phyloP scores from a whole-genome alignment of 2,888 invertebrate genomes.

The Xylota sylvarum region DNA sequence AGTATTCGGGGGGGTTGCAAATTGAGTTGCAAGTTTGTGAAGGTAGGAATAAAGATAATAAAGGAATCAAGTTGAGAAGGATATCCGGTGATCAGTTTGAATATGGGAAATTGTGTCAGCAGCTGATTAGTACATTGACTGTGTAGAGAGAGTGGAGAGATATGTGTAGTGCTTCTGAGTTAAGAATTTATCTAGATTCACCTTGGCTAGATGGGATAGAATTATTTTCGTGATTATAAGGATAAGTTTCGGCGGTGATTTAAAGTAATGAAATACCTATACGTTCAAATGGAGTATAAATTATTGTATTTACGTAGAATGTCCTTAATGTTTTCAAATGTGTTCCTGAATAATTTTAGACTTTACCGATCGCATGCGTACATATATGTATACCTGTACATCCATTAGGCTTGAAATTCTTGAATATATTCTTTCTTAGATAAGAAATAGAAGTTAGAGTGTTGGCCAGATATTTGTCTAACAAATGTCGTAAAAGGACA shows the following conservation, averaged over 20 bases:
- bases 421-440: too few relatives aligned
- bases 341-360: not conserved
- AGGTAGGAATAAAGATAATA: conserved; percentile 87
- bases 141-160: conserved; percentile 85
- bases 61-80: conserved; percentile 93
- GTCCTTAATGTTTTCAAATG: not conserved
- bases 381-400: too few relatives aligned
- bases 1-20: conserved; percentile 93
- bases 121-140: conserved; percentile 93
- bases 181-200: not conserved
- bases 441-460: too few relatives aligned
- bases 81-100: conserved; percentile 95
- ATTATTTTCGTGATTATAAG: conserved; percentile 5
- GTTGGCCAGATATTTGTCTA: too few relatives aligned
- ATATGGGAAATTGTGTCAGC: conserved; percentile 94
- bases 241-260: not conserved
- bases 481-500: too few relatives aligned
- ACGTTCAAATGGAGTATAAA: conserved; percentile 12
- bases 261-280: conserved; percentile 14
- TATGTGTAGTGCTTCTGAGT: conserved; percentile 19
- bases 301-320: not conserved
- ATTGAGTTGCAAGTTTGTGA: conserved; percentile 93
- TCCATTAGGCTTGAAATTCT: too few relatives aligned
- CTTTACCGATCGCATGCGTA: too few relatives aligned
- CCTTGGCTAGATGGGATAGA: conserved; percentile 10